These are phyloP conservation scores for Sorex araneus DNA, from an alignment of 2,113 vertebrate genomes.

Conservation along the genomic window DNA sequence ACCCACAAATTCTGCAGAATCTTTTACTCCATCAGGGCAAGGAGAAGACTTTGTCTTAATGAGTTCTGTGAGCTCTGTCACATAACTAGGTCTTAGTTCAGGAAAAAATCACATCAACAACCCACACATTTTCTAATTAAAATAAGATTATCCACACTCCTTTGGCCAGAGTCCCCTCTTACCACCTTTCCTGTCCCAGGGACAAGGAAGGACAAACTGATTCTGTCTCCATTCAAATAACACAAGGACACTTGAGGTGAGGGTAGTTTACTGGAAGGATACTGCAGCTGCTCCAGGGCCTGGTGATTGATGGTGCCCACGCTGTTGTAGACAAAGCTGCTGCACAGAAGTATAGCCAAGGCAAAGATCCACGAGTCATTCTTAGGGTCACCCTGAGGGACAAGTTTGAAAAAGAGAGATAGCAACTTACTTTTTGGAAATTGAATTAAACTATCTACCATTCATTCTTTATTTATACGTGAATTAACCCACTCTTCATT, in stretches of 20 bases:
- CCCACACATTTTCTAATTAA: slow-evolving; percentile 68
- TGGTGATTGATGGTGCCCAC: slow-evolving; percentile 79
- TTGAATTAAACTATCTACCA: not conserved
- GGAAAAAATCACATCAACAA: slow-evolving; percentile 54
- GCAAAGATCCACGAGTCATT: slow-evolving; percentile 69
- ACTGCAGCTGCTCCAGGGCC: slow-evolving; percentile 67
- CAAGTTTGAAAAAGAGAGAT: not conserved
- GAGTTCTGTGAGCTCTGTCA: slow-evolving; percentile 75
- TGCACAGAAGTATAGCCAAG: slow-evolving; percentile 75
- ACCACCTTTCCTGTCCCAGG: no score
- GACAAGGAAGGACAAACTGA: no score
- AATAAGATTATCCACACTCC: not conserved
- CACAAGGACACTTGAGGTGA: not conserved
- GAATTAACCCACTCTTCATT: not conserved
- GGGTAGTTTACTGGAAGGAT: slow-evolving; percentile 64
- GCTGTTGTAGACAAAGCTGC: slow-evolving; percentile 83
- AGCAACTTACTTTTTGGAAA: not conserved
- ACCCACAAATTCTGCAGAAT: slow-evolving; percentile 63
- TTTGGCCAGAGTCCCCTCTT: not conserved
- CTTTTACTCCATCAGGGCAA: not conserved
- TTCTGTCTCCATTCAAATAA: not conserved
- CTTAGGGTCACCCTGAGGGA: slow-evolving; percentile 44
- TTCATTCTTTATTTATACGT: not conserved
- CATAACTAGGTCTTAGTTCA: slow-evolving; percentile 62
- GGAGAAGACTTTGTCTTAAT: slow-evolving; percentile 67